Conservation (phyloP, 2,797 vertebrate species). For the Liparis tanakae region DNA sequence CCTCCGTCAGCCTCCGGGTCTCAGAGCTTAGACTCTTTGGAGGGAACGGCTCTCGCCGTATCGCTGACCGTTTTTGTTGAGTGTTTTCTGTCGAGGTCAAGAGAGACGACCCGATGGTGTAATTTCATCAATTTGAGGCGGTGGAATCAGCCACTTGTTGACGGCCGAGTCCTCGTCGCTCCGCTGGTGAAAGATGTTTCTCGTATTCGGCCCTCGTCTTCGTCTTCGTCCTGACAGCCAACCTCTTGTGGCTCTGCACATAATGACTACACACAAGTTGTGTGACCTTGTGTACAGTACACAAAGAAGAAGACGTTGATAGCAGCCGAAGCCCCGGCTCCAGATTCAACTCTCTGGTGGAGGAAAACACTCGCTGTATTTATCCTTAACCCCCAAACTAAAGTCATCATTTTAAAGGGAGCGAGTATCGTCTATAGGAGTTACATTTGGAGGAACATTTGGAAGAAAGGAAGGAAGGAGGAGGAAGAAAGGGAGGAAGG, state of each 20-base stretch:
- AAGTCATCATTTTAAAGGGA: no score
- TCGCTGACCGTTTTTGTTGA: not conserved
- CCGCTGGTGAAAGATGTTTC: not conserved
- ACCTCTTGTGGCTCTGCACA: conserved; percentile 4
- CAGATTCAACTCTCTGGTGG: not conserved
- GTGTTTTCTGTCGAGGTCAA: not conserved
- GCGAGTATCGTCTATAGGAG: no score
- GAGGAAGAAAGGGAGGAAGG: no score
- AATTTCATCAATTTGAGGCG: not conserved
- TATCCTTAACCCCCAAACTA: no score
- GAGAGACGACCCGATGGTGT: not conserved
- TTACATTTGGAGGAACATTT: no score
- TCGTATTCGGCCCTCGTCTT: conserved; percentile 5
- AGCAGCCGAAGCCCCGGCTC: not conserved
- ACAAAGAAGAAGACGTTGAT: not conserved
- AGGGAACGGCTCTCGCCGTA: not conserved
- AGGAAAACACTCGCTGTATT: no score
- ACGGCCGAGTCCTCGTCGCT: conserved; percentile 9
- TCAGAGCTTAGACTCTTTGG: not conserved
- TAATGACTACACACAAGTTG: conserved; percentile 10
- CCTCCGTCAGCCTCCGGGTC: not conserved
- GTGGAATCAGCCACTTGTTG: conserved; percentile 1
- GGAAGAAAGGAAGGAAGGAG: no score
- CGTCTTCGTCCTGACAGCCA: conserved; percentile 19
- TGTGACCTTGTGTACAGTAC: conserved; percentile 19